phyloP scores from a whole-genome alignment of 2,888 invertebrate species.

The Didymodactylos carnosus region DNA sequence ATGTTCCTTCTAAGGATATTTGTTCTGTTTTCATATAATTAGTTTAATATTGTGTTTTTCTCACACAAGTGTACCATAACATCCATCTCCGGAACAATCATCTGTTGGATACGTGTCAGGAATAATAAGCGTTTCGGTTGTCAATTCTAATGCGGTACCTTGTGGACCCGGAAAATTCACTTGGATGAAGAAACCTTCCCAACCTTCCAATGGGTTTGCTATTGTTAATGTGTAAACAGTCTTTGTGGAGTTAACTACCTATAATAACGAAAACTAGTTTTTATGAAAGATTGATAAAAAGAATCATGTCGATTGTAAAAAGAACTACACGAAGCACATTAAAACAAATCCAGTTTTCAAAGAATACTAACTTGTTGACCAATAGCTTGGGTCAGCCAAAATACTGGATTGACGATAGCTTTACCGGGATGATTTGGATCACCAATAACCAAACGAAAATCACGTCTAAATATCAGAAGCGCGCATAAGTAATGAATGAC shows the following conservation, averaged over 20 bases:
- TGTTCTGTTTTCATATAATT: too few species aligned
- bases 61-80: not conserved
- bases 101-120: conserved; percentile 22
- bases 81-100: not conserved
- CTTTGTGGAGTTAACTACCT: not conserved
- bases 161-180: conserved; percentile 20
- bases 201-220: conserved; percentile 12
- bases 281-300: not conserved
- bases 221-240: conserved; percentile 3
- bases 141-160: conserved; percentile 20
- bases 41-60: too few species aligned
- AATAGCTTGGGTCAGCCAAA: conserved; percentile 18
- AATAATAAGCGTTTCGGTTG: conserved; percentile 23
- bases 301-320: not conserved
- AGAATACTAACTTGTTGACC: not conserved
- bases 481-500: not conserved
- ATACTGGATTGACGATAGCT: conserved; percentile 20
- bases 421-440: conserved; percentile 19
- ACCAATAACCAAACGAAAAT: conserved; percentile 22
- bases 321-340: not conserved
- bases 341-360: not conserved
- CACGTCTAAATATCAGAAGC: conserved; percentile 18
- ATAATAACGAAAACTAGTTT: not conserved
- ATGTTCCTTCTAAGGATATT: too few species aligned
- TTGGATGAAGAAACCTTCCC: conserved; percentile 18